Conservation (phyloP, 2,113 vertebrate species). For the Pollachius pollachius region DNA sequence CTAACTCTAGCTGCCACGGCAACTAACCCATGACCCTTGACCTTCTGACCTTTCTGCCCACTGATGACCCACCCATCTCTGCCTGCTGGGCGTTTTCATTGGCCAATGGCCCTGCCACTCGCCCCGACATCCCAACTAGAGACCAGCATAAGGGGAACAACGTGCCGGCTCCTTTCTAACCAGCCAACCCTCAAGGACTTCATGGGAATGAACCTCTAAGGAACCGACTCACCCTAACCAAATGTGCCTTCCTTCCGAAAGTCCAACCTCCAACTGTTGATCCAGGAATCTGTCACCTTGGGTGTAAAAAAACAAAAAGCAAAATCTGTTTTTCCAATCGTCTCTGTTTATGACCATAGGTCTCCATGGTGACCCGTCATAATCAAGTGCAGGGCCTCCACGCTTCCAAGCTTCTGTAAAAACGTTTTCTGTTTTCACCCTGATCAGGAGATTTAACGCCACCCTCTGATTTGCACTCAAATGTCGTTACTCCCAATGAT, state of each 20-base stretch:
- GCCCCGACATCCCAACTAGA: constrained; percentile 64
- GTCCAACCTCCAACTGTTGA: constrained; percentile 31
- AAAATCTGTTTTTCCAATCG: constrained; percentile 18
- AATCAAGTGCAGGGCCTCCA: constrained; percentile 37
- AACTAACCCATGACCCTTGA: constrained; percentile 99
- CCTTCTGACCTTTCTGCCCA: constrained; percentile 99
- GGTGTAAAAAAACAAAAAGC: constrained; percentile 19
- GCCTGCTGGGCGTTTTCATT: constrained; percentile 97
- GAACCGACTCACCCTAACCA: constrained; percentile 53
- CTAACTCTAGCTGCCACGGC: constrained; percentile 99
- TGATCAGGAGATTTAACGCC: neutral
- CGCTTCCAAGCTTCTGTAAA: constrained; percentile 1
- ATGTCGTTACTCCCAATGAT: constrained; percentile 88
- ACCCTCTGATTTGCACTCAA: constrained; percentile 82
- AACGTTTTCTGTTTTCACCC: neutral
- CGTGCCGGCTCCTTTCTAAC: constrained; percentile 63
- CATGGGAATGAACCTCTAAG: constrained; percentile 49
- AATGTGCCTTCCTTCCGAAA: constrained; percentile 57
- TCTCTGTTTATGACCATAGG: constrained; percentile 5
- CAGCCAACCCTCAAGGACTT: constrained; percentile 57
- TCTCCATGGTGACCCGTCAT: constrained; percentile 23
- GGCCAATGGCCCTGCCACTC: constrained; percentile 83
- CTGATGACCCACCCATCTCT: constrained; percentile 99
- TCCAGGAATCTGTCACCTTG: constrained; percentile 20
- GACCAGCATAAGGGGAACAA: constrained; percentile 62